These are phyloP conservation scores for Strigamia crassipes DNA, from an alignment of 2,888 invertebrate species.

Conservation along the genomic window DNA sequence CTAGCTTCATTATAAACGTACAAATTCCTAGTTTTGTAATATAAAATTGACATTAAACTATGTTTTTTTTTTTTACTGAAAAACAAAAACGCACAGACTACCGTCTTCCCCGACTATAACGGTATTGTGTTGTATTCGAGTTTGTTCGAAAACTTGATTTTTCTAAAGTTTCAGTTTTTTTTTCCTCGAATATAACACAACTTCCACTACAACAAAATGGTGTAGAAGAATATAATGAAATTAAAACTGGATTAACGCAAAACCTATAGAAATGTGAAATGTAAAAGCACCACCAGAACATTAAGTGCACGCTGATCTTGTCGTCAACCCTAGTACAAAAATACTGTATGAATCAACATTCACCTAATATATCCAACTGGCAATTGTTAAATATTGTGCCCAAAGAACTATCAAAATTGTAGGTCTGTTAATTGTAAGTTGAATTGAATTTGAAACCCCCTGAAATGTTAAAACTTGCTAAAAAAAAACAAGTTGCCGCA, in stretches of 20 bases:
- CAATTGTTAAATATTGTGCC: neutral
- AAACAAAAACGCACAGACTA: neutral
- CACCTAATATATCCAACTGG: slow-evolving; percentile 13
- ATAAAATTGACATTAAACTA: neutral
- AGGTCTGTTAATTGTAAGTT: neutral
- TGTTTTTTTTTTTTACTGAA: neutral
- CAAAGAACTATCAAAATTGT: neutral
- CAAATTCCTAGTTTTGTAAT: neutral
- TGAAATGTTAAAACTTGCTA: neutral
- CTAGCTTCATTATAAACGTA: neutral
- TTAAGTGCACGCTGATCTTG: neutral
- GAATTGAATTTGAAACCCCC: neutral
- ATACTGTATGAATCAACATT: slow-evolving; percentile 15
- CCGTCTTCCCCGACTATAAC: too few species aligned
- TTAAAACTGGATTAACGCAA: neutral
- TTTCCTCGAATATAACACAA: too few species aligned
- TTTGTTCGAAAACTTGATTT: too few species aligned
- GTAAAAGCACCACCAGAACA: neutral
- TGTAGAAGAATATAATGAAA: neutral
- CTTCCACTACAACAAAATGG: too few species aligned
- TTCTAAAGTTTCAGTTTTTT: too few species aligned
- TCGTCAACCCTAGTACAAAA: neutral
- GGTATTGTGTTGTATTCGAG: too few species aligned
- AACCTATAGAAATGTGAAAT: neutral
- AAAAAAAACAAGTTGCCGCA: neutral